A percentile compares a stretch with the other conserved stretches of the same genome.
These are phyloP conservation scores for Phyllotis vaccarum DNA, from an alignment of 2,797 vertebrate species.

Conservation along the genomic window DNA sequence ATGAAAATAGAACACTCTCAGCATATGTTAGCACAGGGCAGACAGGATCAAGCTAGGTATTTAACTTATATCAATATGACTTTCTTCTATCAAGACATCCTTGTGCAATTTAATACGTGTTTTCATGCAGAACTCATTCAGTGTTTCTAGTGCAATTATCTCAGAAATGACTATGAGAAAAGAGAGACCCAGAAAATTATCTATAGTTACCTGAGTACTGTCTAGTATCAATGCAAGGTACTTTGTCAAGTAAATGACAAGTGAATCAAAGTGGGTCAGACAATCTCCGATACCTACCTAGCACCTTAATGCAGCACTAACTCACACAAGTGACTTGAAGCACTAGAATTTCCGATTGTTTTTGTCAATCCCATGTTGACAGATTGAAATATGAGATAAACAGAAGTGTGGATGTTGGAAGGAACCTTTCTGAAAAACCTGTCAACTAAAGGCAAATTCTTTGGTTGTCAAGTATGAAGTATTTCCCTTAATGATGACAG, in stretches of 20 bases:
- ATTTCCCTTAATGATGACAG: neutral
- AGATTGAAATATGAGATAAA: neutral
- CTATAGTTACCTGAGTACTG: rapidly evolving
- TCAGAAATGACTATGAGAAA: neutral
- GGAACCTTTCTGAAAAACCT: neutral
- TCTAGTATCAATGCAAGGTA: rapidly evolving
- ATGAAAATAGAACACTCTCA: neutral
- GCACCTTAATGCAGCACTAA: neutral
- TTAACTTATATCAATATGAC: neutral
- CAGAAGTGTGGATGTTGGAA: neutral
- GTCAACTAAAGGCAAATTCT: neutral
- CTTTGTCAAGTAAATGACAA: neutral
- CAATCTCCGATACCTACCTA: neutral
- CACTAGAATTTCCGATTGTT: neutral
- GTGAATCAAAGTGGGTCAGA: too few species aligned
- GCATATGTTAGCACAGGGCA: rapidly evolving
- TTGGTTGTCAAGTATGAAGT: neutral
- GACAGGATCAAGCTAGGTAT: neutral
- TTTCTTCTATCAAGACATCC: neutral
- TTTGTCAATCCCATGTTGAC: neutral
- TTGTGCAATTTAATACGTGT: too few species aligned
- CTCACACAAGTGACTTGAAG: neutral
- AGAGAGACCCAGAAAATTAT: neutral
- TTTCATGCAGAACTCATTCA: neutral
- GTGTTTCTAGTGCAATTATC: neutral